These are phyloP conservation scores for Hippoglossus stenolepis DNA, from an alignment of 2,113 vertebrate species.

Conservation along the genomic window DNA sequence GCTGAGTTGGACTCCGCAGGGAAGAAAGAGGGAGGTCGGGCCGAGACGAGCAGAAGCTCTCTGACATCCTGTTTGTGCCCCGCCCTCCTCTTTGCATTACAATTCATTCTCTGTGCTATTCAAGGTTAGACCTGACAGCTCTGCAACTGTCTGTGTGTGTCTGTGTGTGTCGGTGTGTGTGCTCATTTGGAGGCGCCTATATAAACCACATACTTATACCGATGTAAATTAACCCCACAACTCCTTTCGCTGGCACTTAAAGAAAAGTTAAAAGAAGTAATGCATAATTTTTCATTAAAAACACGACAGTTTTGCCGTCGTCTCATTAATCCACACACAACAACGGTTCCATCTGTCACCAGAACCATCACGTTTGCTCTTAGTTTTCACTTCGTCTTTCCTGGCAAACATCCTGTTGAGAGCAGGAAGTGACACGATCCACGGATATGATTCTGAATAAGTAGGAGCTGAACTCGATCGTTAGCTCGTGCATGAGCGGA, in stretches of 20 bases:
- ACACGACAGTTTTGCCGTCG: background rate
- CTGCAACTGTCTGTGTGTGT: slow-evolving; percentile 49
- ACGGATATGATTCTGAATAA: slow-evolving; percentile 4
- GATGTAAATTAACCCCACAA: background rate
- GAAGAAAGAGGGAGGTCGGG: slow-evolving; percentile 49
- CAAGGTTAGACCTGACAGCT: slow-evolving; percentile 74
- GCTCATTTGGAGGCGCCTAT: slow-evolving; percentile 24
- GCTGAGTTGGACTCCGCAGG: slow-evolving; percentile 48
- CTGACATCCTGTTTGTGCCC: slow-evolving; percentile 67
- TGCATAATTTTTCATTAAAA: slow-evolving; percentile 9
- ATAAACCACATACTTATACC: slow-evolving; percentile 38
- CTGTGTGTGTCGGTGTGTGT: slow-evolving; percentile 25
- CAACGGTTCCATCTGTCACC: slow-evolving; percentile 15
- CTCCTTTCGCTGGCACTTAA: background rate
- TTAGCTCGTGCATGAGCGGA: slow-evolving; percentile 16
- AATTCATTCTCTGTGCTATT: slow-evolving; percentile 59
- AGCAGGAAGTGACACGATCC: slow-evolving; percentile 17
- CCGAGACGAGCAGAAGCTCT: slow-evolving; percentile 52
- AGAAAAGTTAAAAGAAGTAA: background rate
- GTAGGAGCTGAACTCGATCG: background rate
- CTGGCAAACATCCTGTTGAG: background rate
- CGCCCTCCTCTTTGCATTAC: slow-evolving; percentile 55
- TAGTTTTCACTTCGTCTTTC: background rate
- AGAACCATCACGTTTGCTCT: background rate
- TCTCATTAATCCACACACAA: background rate